Conservation (phyloP, 2,797 vertebrate species). For the Hephaestus fuliginosus region DNA sequence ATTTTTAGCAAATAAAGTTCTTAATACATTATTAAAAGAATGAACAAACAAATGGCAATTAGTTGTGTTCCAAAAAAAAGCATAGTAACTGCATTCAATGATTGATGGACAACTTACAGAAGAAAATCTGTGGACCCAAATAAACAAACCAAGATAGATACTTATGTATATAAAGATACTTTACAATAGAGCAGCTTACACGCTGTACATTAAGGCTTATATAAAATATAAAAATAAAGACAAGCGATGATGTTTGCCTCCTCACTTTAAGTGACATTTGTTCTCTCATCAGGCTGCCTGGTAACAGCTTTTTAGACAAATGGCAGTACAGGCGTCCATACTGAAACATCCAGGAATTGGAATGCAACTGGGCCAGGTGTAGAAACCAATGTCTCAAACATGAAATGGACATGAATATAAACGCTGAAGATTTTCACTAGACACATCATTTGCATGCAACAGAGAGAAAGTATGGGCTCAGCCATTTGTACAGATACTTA, state of each 20-base stretch:
- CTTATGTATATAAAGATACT: conserved; percentile 89
- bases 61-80: conserved; percentile 76
- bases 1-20: conserved; percentile 88
- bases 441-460: conserved; percentile 91
- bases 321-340: conserved; percentile 85
- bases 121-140: conserved; percentile 76
- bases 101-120: conserved; percentile 80
- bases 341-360: conserved; percentile 77
- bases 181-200: conserved; percentile 89
- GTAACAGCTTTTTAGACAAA: conserved; percentile 80
- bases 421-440: conserved; percentile 87
- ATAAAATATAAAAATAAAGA: conserved; percentile 93
- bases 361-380: conserved; percentile 77
- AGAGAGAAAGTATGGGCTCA: conserved; percentile 85
- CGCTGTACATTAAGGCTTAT: conserved; percentile 92
- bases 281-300: conserved; percentile 74
- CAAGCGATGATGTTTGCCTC: conserved; percentile 86
- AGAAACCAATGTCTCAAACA: conserved; percentile 79
- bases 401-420: conserved; percentile 86
- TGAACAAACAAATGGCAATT: conserved; percentile 83
- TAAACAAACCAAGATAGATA: conserved; percentile 80
- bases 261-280: conserved; percentile 78
- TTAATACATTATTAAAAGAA: conserved; percentile 87
- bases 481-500: conserved; percentile 86
- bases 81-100: conserved; percentile 79